Base-by-base conservation (phyloP, 1,140 invertebrate species). In the Bathynomus jamesi region DNA sequence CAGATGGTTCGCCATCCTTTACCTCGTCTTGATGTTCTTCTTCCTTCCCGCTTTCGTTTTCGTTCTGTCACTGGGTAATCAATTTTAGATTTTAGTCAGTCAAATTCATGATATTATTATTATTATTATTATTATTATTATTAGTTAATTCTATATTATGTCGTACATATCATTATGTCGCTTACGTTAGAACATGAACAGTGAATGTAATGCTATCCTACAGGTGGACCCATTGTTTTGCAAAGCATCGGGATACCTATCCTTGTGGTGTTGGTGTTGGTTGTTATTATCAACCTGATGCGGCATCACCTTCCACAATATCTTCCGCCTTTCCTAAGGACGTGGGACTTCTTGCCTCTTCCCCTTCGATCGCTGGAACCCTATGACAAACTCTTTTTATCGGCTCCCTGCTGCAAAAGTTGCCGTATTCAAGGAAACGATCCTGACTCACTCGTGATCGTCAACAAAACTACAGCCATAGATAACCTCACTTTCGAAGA, bases 1-100 rank as follows among this genome's bases (percentile, higher is more conserved):
- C 63, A 79, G 84, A 29, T 86, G 85, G 85, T 87, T 87, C 78
- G 82, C 85, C 5, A 78, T 86, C 3, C 65, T 85, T 0, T 87
- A 87, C 75, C 73, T 87, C 7, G 13, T 85, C 2, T 4, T 80
- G 1, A 80, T 85, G 73, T 87, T 87, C 78, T 80, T 87, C 31
- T 3, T 84, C 0, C 70, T 87, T 8, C 86, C 86, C 0, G 80
- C 70, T 2, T 32, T 79, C 4, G 79, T 85, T 3, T 85, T 86
- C 70, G 79, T 74, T 28, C 75, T 86, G 5, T 85, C 77, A 7
- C 24, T 74, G 29, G 72, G 67, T 69, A 27, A 60, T 40, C 60
- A 21, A 2, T 64, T 13, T 21, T 63, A 27, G 17, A 29, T 64
- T 3, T 27, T 13, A 53, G 46, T 53, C 21, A 53, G 11, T 53